Base-by-base conservation (phyloP, 2,113 vertebrate genomes). In the Chlamydotis undulata region DNA sequence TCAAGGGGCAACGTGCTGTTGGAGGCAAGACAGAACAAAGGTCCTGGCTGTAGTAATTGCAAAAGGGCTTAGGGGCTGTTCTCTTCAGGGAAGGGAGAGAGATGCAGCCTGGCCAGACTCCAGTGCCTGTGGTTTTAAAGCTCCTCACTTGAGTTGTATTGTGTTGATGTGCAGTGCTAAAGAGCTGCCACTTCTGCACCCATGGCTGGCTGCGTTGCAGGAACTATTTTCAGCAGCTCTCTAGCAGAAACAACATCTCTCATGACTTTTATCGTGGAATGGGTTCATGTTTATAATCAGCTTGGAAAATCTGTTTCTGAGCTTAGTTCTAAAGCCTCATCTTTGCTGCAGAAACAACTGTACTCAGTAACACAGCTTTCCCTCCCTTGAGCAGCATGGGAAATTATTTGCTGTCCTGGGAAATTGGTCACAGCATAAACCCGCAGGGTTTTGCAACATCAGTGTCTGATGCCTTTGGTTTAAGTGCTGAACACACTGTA, bases 11-110 rank as follows among this genome's bases (percentile, higher is more conserved):
- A 53, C 6, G 7, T 90, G 89, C 93, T 87, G 52, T 94, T 90
- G 69, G 83, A 96, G 83, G 77, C 95, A 94, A 96, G 92, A 95
- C 80, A 94, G 76, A 96, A 96, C 96, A 92, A 94, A 95, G 87
- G 74, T 93, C 77, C 86, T 74, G 74, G 74, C 3, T 16, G 70
- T 26, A 82, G 25, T 78, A 94, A 90, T 50, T 90, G 89, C 75
- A 57, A 74, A 79, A 94, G 70, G 71, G 91, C 88, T 95, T 83
- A 83, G 52, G 85, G 87, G 88, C 56, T 95, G 77, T 92, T 95
- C 95, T 95, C 81, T 75, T 95, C 50, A 84, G 70, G 31, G 49
- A 60, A 41, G 56, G 53, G 70, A 91, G 59, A 69, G 77, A 55
- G 71, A 91, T 76, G 83, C 61, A 89, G 87, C 81, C 80, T 95